Percentiles rank a stretch among this genome's conserved stretches.
phyloP scores from a whole-genome alignment of 2,113 vertebrate species.

The Ammodytes marinus region DNA sequence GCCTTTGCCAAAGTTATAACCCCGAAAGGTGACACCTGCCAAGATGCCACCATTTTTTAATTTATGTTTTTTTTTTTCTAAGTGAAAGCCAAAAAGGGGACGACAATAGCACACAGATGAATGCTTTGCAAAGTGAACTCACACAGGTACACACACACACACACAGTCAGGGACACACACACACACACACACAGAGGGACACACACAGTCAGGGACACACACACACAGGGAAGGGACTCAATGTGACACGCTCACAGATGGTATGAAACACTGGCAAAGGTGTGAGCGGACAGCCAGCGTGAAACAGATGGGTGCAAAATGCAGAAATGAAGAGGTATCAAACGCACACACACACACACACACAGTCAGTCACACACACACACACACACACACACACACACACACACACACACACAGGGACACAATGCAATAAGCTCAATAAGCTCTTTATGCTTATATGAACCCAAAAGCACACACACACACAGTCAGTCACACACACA shows the following conservation, averaged over 20 bases:
- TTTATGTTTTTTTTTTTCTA: no score
- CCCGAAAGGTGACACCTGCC: slow-evolving; percentile 49
- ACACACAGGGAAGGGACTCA: slow-evolving; percentile 23
- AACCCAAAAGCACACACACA: slow-evolving; percentile 40
- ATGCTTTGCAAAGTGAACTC: slow-evolving; percentile 10
- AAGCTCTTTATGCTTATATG: slow-evolving; percentile 20
- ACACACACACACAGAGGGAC: neutral
- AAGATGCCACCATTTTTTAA: slow-evolving; percentile 14
- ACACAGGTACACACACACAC: slow-evolving; percentile 3
- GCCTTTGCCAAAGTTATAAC: slow-evolving; percentile 21
- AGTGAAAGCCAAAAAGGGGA: slow-evolving; percentile 1
- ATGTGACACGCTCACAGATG: slow-evolving; percentile 77
- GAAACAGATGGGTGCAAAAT: slow-evolving; percentile 79
- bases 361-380: no score
- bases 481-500: slow-evolving; percentile 45
- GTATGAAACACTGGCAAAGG: slow-evolving; percentile 69
- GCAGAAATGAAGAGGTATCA: slow-evolving; percentile 63
- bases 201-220: neutral
- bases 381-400: slow-evolving; percentile 5
- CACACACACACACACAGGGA: slow-evolving; percentile 6
- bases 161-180: neutral
- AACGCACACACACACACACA: slow-evolving; percentile 27
- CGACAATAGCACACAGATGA: slow-evolving; percentile 12
- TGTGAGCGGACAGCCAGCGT: slow-evolving; percentile 76
- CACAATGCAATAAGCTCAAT: neutral